Evolutionary conservation across 2,888 invertebrate genomes (phyloP), one percentile per base, ranked within the genome.

Genomic region (Rotaria socialis): DNA sequence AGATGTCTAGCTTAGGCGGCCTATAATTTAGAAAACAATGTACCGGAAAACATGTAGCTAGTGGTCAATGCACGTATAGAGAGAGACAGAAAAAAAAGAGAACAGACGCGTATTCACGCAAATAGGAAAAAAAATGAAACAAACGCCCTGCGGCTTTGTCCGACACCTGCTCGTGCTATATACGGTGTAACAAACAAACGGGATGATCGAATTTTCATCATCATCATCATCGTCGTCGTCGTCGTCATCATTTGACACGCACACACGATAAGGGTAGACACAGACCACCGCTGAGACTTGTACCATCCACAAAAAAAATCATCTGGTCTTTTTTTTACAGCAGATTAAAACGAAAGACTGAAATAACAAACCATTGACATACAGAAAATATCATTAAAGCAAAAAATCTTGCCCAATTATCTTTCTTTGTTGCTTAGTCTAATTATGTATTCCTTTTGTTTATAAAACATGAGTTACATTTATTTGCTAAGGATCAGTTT

Each of bases 201-300:
- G 14, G 67, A 67, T 67, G 67, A 67, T 35, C 67, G 35, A 67
- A 67, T 67, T 67, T 67, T 67, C 67, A 67, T 67, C 67, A 55
- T 55, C 55, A 55, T 55, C 50, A 50, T 50, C 50, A 6, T 50
- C 50, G 11, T 50, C 50, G 50, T 50, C 50, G 14, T 50, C 50
- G 14, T 67, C 67, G 35, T 67, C 67, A 55, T 55, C 67, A 67
- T 67, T 67, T 67, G 35, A 67, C 67, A 67, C 67, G 67, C 67
- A 67, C 11, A 35, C 35, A 35, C 35, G 16, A 67, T 67, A 67
- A 67, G 35, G 67, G 35, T 35, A 67, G 67, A 67, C 67, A 67
- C 67, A 67, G 67, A 41, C 35, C 3, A 67, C 67, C 35, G 19
- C 35, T 67, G 67, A 67, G 67, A 67, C 67, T 41, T 67, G 35